Conservation (phyloP, 2,888 invertebrate species). For the Campoplex nolae region DNA sequence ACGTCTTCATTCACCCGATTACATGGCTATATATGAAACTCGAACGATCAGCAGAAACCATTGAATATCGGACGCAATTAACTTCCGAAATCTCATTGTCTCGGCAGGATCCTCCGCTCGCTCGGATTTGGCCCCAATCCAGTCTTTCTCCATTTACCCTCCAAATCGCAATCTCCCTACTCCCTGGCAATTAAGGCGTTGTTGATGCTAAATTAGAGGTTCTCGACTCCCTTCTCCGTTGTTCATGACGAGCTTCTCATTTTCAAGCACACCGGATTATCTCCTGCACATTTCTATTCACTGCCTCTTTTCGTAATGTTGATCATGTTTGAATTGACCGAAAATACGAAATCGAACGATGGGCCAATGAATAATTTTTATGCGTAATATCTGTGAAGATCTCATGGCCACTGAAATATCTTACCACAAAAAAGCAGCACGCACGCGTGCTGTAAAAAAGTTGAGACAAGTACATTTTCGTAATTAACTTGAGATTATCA, state of each 20-base stretch:
- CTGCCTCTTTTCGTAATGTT: not conserved
- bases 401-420: not conserved
- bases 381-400: not conserved
- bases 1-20: slow-evolving; percentile 32
- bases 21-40: slow-evolving; percentile 1
- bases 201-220: slow-evolving; percentile 57
- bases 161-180: slow-evolving; percentile 11
- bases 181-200: slow-evolving; percentile 54
- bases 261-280: slow-evolving; percentile 12
- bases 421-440: no score
- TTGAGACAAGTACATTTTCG: no score
- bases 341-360: not conserved
- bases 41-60: slow-evolving; percentile 30
- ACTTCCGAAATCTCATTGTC: slow-evolving; percentile 52
- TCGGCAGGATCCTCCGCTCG: slow-evolving; percentile 35
- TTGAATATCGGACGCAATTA: slow-evolving; percentile 55
- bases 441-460: no score
- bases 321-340: not conserved
- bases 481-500: no score
- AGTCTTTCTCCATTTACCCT: slow-evolving; percentile 23
- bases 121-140: slow-evolving; percentile 60
- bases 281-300: slow-evolving; percentile 18
- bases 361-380: not conserved
- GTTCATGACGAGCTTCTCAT: slow-evolving; percentile 1
- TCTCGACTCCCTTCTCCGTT: slow-evolving; percentile 21